phyloP scores from a whole-genome alignment of 2,797 vertebrate species.

The Bryconaethiops microstoma region DNA sequence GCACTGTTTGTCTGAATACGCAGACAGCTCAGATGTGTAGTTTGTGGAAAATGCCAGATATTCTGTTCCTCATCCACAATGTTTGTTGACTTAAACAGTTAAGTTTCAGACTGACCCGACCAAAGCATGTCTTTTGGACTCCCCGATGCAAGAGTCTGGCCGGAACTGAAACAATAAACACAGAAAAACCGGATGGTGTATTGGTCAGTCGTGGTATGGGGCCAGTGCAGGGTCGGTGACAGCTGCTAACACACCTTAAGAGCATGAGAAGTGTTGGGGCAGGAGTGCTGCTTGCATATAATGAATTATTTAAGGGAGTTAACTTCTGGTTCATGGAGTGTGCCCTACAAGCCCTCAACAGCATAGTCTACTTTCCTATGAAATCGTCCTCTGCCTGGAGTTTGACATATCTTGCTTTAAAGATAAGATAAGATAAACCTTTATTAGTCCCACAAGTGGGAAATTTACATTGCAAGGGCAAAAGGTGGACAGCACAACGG shows the following conservation, averaged over 20 bases:
- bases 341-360: background rate
- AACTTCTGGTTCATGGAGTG: background rate
- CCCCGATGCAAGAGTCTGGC: background rate
- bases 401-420: no score
- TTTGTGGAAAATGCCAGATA: background rate
- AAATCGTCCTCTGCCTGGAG: background rate
- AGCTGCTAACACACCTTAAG: background rate
- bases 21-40: background rate
- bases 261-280: background rate
- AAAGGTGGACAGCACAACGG: no score
- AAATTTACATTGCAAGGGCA: no score
- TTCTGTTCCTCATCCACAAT: background rate
- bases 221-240: background rate
- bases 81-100: background rate
- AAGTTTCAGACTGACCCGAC: background rate
- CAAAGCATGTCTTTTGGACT: background rate
- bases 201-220: background rate
- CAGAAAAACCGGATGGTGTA: background rate
- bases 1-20: background rate
- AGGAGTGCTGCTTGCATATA: background rate
- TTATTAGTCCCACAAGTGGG: no score
- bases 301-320: conserved; percentile 7
- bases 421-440: no score
- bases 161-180: conserved; percentile 13
- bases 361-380: background rate